Percentiles rank a stretch among this genome's conserved stretches.
These are phyloP conservation scores for Varanus komodoensis DNA, from an alignment of 2,113 vertebrate species.

Conservation along the genomic window DNA sequence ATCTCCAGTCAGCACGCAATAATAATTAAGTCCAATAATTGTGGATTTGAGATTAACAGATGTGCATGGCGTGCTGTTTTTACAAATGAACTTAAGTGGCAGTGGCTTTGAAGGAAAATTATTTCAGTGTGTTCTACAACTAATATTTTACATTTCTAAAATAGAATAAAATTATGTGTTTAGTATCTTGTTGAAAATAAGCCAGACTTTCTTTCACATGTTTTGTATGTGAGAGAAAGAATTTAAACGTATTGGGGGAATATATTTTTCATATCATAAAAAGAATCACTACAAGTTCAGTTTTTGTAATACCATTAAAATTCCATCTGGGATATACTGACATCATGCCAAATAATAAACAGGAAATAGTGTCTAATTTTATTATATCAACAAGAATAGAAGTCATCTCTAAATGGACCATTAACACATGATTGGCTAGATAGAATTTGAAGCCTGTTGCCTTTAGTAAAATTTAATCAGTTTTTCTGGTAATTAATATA, in stretches of 20 bases:
- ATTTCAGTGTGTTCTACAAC: neutral
- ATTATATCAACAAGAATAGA: neutral
- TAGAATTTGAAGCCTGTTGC: neutral
- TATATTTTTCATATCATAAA: neutral
- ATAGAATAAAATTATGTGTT: neutral
- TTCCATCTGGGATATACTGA: neutral
- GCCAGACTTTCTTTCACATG: neutral
- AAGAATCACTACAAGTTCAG: neutral
- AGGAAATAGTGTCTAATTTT: neutral
- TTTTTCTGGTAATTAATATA: neutral
- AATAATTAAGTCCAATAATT: neutral
- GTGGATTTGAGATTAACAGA: neutral
- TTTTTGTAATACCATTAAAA: neutral
- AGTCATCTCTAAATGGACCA: neutral
- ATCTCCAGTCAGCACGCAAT: too few relatives aligned
- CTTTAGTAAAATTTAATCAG: neutral
- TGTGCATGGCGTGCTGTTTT: neutral
- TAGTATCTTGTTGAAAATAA: neutral
- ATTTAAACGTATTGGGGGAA: slow-evolving; percentile 3
- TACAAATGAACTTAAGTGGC: neutral
- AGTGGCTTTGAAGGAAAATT: neutral
- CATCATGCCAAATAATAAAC: neutral
- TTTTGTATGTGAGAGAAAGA: neutral
- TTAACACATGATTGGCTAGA: neutral
- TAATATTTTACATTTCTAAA: neutral